Conservation (phyloP, 2,797 vertebrate genomes). For the Threskiornis aethiopicus region DNA sequence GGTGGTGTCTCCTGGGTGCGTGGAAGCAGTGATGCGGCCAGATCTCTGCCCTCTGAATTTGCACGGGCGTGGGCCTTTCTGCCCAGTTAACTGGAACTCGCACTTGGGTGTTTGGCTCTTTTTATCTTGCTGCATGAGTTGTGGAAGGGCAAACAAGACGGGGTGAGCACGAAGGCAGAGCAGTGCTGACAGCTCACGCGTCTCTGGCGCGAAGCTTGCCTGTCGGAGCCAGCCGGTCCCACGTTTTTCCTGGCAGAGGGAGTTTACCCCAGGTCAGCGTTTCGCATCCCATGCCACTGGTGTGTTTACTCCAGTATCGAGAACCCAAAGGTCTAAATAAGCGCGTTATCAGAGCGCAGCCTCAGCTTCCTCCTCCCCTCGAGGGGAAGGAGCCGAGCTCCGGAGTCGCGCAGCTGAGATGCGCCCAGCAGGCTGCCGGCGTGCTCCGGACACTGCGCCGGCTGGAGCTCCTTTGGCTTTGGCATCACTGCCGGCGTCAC, state of each 20-base stretch:
- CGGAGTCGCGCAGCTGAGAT: accelerated
- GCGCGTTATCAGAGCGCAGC: background rate
- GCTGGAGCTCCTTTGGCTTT: background rate
- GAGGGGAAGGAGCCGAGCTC: background rate
- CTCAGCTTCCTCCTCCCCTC: background rate
- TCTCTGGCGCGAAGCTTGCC: accelerated
- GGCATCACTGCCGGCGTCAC: accelerated
- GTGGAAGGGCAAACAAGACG: background rate
- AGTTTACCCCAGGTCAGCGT: background rate
- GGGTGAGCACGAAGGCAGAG: background rate
- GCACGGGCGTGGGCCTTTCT: background rate
- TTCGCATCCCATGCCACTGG: background rate
- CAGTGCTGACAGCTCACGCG: accelerated
- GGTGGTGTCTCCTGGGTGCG: background rate
- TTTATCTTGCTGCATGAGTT: background rate
- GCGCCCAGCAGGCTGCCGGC: accelerated
- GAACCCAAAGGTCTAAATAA: background rate
- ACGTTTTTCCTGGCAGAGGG: background rate
- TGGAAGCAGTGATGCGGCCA: background rate
- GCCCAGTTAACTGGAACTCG: background rate
- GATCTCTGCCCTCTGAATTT: background rate
- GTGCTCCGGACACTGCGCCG: accelerated
- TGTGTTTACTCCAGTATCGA: accelerated
- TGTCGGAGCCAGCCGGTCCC: accelerated
- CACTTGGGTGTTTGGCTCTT: background rate